A percentile compares a stretch with the other conserved stretches of the same genome.
These are phyloP conservation scores for Platichthys flesus DNA, from an alignment of 2,113 vertebrate genomes.

Conservation along the genomic window DNA sequence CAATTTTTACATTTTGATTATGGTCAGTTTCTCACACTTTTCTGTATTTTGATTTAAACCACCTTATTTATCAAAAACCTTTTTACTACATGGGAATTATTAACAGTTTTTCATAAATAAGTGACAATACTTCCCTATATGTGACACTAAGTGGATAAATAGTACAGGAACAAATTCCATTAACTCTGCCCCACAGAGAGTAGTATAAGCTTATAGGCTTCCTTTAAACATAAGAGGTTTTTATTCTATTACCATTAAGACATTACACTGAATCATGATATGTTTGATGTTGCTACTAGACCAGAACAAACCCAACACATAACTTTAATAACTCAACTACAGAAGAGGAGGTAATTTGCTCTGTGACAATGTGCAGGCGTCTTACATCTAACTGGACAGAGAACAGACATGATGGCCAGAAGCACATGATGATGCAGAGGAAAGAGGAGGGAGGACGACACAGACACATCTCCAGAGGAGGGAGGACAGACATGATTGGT, in stretches of 20 bases:
- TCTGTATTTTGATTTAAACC: too few relatives aligned
- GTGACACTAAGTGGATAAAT: too few relatives aligned
- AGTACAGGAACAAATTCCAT: too few relatives aligned
- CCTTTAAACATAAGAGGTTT: too few relatives aligned
- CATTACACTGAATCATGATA: not conserved
- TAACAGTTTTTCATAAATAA: not conserved
- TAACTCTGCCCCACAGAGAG: too few relatives aligned
- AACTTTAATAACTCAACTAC: not conserved
- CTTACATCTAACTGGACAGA: slow-evolving; percentile 19
- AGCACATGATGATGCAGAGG: slow-evolving; percentile 35
- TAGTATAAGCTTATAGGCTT: too few relatives aligned
- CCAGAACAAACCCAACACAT: not conserved
- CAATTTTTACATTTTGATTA: too few relatives aligned
- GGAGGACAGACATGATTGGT: slow-evolving; percentile 6
- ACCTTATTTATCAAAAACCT: too few relatives aligned
- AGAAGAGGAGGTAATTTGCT: not conserved
- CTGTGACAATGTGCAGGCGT: slow-evolving; percentile 19
- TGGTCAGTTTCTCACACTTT: too few relatives aligned
- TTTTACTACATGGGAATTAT: not conserved
- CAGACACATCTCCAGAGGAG: slow-evolving; percentile 1
- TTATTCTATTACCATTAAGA: too few relatives aligned
- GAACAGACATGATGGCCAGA: slow-evolving; percentile 60
- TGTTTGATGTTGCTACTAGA: not conserved
- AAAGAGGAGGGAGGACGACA: slow-evolving; percentile 35
- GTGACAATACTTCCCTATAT: too few relatives aligned